A percentile compares a stretch with the other conserved stretches of the same genome.
Conservation (phyloP, 2,797 vertebrate species). For the Apodemus agrarius region DNA sequence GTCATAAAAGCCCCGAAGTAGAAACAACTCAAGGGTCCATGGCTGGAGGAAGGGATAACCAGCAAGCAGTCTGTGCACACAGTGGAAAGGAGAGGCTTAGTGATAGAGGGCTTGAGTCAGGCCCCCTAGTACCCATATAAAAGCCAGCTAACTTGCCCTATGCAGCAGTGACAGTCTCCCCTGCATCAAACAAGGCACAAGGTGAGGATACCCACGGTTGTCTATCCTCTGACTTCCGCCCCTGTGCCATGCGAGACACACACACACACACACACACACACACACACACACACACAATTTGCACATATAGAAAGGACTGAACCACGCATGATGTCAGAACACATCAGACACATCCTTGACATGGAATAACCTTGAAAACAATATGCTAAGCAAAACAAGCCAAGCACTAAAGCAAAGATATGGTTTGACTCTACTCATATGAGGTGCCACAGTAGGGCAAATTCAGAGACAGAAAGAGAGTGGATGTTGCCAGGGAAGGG, state of each 20-base stretch:
- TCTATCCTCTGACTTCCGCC: neutral
- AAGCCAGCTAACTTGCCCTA: neutral
- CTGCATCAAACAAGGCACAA: neutral
- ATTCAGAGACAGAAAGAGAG: neutral
- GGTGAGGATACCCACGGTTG: neutral
- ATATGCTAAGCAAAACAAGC: neutral
- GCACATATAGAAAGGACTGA: neutral
- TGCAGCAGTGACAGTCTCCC: neutral
- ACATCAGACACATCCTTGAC: neutral
- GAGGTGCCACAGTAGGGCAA: neutral
- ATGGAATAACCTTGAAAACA: neutral
- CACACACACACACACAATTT: neutral
- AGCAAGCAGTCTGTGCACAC: neutral
- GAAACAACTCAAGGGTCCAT: neutral
- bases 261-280: neutral
- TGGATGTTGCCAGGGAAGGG: neutral
- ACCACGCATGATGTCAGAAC: neutral
- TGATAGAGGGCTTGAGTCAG: neutral
- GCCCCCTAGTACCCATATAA: neutral
- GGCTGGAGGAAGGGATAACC: neutral
- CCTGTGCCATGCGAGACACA: neutral
- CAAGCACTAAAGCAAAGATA: neutral
- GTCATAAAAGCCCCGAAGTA: neutral
- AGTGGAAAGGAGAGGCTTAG: neutral
- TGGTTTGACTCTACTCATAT: conserved; percentile 8